phyloP scores from a whole-genome alignment of 2,113 vertebrate species.

The Suricata suricatta region DNA sequence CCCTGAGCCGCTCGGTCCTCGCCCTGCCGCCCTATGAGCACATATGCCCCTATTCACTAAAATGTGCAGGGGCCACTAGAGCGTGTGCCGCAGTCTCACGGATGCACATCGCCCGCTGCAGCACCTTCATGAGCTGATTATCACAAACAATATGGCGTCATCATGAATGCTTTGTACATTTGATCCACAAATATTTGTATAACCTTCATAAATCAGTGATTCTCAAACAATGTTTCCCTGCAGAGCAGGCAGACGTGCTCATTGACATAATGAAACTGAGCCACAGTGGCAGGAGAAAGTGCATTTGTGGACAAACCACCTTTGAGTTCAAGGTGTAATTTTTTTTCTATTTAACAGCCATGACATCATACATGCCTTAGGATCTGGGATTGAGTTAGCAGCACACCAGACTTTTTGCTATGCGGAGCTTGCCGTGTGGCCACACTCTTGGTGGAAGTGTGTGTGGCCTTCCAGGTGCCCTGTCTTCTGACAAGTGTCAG shows the following conservation, averaged over 20 bases:
- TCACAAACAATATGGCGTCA: neutral
- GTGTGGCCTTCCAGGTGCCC: neutral
- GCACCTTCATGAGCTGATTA: neutral
- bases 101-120: neutral
- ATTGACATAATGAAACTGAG: neutral
- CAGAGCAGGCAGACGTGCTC: neutral
- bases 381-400: neutral
- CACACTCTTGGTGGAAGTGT: neutral
- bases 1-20: fast-evolving
- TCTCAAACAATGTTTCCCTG: neutral
- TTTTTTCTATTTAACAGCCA: neutral
- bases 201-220: neutral
- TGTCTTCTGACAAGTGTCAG: neutral
- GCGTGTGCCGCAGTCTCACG: fast-evolving
- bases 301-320: neutral
- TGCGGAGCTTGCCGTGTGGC: neutral
- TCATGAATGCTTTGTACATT: neutral
- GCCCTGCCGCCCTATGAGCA: neutral
- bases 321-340: neutral
- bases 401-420: fast-evolving
- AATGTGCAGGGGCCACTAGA: neutral
- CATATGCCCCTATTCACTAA: fast-evolving
- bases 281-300: neutral
- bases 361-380: neutral
- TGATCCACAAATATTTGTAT: neutral